Conservation (phyloP, 2,113 vertebrate species). For the Oncorhynchus kisutch region DNA sequence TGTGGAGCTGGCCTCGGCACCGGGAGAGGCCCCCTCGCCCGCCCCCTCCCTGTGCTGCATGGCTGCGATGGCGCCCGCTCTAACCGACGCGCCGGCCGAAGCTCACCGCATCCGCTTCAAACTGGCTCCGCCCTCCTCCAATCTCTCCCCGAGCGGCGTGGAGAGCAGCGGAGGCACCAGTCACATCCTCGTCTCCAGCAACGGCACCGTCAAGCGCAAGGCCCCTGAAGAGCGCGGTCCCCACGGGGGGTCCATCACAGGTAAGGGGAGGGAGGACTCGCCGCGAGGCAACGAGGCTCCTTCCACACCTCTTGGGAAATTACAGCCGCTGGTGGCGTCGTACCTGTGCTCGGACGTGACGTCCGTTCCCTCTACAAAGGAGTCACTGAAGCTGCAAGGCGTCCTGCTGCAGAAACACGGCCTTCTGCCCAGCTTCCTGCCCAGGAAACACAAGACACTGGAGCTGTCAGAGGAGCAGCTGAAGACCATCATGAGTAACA, state of each 20-base stretch:
- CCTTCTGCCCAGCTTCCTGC: conserved; percentile 77
- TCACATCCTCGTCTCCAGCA: conserved; percentile 89
- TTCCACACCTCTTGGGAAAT: conserved; percentile 79
- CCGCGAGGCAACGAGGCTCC: conserved; percentile 63
- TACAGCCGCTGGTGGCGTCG: conserved; percentile 82
- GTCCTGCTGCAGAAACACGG: conserved; percentile 49
- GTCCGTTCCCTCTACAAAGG: conserved; percentile 76
- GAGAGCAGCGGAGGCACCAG: conserved; percentile 95
- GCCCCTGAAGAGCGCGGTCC: conserved; percentile 83
- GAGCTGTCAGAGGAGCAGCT: no score
- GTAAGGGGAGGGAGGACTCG: no score
- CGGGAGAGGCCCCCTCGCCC: conserved; percentile 82
- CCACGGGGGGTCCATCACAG: background rate
- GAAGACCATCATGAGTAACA: no score
- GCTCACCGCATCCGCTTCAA: conserved; percentile 85
- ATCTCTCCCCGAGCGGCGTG: conserved; percentile 86
- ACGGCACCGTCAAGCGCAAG: conserved; percentile 85
- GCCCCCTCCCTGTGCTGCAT: conserved; percentile 83
- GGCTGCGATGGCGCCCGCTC: conserved; percentile 91
- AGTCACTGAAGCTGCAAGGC: conserved; percentile 21
- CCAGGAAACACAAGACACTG: conserved; percentile 65
- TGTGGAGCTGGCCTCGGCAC: conserved; percentile 82
- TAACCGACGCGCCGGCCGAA: conserved; percentile 87
- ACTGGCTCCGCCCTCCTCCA: conserved; percentile 87
- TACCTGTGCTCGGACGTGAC: conserved; percentile 86